Evolutionary conservation across 2,113 vertebrate species (phyloP), one percentile per base, ranked within the genome.

Genomic region (Gallinago media): DNA sequence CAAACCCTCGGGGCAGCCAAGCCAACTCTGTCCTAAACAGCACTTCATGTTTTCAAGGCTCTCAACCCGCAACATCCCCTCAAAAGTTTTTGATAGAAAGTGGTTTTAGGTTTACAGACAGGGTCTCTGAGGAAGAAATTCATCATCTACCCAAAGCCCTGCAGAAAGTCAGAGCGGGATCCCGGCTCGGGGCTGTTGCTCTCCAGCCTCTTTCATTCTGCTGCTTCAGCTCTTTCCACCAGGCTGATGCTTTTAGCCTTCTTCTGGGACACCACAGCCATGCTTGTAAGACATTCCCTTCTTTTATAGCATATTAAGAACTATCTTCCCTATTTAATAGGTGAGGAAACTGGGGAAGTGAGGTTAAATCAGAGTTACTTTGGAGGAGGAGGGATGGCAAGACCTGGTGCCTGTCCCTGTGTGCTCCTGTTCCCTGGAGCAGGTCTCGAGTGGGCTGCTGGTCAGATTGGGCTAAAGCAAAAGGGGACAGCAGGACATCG

Each of bases 231-330:
- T 54, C 61, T 61, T 65, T 27, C 44, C 36, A 42, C 58, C 70
- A 7, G 2, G 8, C 17, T 27, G 13, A 4, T 38, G 4, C 29
- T 55, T 78, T 26, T 18, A 12, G 26, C 16, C 7, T 0, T 2
- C 54, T 79, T 34, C 73, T 89, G 61, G 56, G 25, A 23, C 58
- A 50, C 42, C 52, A 23, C 72, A 67, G 21, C 67, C 29, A 12
- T 6, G 5, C 42, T 75, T 50, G 20, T 32, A 75, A 66, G 46
- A 76, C 76, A 61, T 44, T 34, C 50, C 31, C 23, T 55, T 74
- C 34, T 38, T 61, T 63, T 56, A 15, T 23, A 42, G 50, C 14
- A 4, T 21, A 22, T 21, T 49, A 75, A 55, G 38, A 89, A 72
- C 25, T 61, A 25, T 6, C 12, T 55, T 66, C 23, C 27, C 17